Conservation (phyloP, 2,113 vertebrate species). For the Cricetomys ansorgei region DNA sequence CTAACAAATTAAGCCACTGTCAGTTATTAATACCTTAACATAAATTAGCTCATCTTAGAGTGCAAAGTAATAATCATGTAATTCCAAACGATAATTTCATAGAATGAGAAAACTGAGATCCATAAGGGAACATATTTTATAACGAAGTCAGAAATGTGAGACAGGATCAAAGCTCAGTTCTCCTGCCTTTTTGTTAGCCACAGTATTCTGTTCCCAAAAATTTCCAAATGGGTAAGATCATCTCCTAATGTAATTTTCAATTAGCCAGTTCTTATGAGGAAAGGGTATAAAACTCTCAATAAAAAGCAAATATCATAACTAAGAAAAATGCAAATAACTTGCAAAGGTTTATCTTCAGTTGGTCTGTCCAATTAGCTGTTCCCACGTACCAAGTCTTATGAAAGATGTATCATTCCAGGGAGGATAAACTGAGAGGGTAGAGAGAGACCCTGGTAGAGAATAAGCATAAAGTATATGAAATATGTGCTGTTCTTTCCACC, state of each 20-base stretch:
- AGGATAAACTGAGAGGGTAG: not conserved
- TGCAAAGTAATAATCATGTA: constrained; percentile 59
- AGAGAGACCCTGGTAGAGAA: not conserved
- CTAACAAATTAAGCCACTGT: constrained; percentile 54
- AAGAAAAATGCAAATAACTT: constrained; percentile 53
- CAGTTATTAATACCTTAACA: constrained; percentile 69
- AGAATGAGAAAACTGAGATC: constrained; percentile 74
- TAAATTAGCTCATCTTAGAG: constrained; percentile 72
- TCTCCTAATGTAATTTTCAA: constrained; percentile 63
- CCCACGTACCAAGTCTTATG: not conserved
- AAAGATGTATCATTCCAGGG: not conserved
- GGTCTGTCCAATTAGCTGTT: constrained; percentile 33
- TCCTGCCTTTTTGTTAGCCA: constrained; percentile 54
- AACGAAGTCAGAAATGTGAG: constrained; percentile 67
- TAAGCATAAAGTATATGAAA: not conserved
- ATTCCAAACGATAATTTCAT: constrained; percentile 69
- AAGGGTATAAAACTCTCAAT: constrained; percentile 13
- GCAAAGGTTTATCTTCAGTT: constrained; percentile 32
- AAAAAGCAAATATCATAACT: constrained; percentile 57
- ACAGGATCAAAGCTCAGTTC: constrained; percentile 42
- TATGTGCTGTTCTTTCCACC: not conserved
- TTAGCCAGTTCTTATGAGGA: constrained; percentile 61
- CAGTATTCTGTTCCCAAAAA: constrained; percentile 30
- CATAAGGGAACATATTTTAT: constrained; percentile 63
- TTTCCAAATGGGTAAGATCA: constrained; percentile 27